Conservation (phyloP, 1,140 invertebrate species). For the Plutomurus gul region DNA sequence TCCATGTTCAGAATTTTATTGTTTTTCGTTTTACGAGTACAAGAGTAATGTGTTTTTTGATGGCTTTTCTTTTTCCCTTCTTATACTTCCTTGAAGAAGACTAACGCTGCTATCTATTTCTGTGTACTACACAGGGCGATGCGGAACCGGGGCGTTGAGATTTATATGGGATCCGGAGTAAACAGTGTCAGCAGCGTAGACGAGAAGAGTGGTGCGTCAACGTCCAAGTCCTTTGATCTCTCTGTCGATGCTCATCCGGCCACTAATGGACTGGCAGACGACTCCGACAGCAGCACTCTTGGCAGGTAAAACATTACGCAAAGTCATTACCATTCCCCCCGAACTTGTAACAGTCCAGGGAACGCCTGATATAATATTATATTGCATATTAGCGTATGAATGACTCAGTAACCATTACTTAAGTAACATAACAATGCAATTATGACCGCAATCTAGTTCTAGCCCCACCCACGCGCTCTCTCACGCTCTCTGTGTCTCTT, state of each 20-base stretch:
- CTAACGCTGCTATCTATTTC: not conserved
- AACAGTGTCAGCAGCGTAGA: not conserved
- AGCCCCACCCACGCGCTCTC: too few species aligned
- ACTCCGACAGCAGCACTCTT: not conserved
- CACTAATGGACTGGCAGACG: not conserved
- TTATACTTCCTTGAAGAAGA: not conserved
- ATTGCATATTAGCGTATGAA: too few species aligned
- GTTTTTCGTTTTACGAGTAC: slow-evolving; percentile 17
- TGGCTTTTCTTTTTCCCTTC: slow-evolving; percentile 1
- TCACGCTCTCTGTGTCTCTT: not conserved
- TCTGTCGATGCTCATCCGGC: not conserved
- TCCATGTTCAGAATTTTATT: slow-evolving; percentile 3
- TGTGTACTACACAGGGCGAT: slow-evolving; percentile 72
- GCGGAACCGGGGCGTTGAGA: slow-evolving; percentile 95
- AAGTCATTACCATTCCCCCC: too few species aligned
- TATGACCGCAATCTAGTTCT: too few species aligned
- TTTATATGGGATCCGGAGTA: slow-evolving; percentile 66
- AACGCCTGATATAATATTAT: too few species aligned
- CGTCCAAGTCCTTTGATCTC: not conserved
- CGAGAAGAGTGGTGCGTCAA: too few species aligned
- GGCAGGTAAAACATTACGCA: not conserved
- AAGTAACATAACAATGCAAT: too few species aligned
- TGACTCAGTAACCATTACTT: too few species aligned
- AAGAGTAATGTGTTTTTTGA: slow-evolving; percentile 24
- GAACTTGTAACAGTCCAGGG: too few species aligned